A percentile compares a stretch with the other conserved stretches of the same genome.
These are phyloP conservation scores for Rattus norvegicus DNA, from an alignment of 2,113 vertebrate species.

Conservation along the genomic window DNA sequence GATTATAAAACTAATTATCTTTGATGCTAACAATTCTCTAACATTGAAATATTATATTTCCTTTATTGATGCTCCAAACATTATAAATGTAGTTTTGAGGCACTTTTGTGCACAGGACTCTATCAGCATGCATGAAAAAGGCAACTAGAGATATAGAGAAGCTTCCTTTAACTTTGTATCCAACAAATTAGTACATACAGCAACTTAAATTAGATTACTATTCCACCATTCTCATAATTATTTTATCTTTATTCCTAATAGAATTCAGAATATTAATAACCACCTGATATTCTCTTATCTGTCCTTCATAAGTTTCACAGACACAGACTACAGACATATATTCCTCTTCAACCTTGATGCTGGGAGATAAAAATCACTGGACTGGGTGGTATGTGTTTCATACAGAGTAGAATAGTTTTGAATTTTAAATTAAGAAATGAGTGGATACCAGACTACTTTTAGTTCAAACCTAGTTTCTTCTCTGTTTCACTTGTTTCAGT, in stretches of 20 bases:
- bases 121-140: background rate
- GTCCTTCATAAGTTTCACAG: background rate
- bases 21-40: background rate
- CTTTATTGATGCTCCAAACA: background rate
- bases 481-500: background rate
- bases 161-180: background rate
- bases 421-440: background rate
- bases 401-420: background rate
- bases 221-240: background rate
- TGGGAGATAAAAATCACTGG: background rate
- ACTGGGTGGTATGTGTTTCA: background rate
- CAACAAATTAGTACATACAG: background rate
- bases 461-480: background rate
- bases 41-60: background rate
- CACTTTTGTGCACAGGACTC: background rate
- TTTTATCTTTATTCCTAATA: background rate
- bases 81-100: background rate
- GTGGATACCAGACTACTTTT: background rate
- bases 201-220: background rate
- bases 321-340: background rate
- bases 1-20: background rate
- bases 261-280: background rate
- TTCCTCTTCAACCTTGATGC: background rate
- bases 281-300: background rate
- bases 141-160: background rate